These are phyloP conservation scores for Stichopus chloronotus DNA, from an alignment of 35 echinoderm and acorn worm species.

Conservation along the genomic window DNA sequence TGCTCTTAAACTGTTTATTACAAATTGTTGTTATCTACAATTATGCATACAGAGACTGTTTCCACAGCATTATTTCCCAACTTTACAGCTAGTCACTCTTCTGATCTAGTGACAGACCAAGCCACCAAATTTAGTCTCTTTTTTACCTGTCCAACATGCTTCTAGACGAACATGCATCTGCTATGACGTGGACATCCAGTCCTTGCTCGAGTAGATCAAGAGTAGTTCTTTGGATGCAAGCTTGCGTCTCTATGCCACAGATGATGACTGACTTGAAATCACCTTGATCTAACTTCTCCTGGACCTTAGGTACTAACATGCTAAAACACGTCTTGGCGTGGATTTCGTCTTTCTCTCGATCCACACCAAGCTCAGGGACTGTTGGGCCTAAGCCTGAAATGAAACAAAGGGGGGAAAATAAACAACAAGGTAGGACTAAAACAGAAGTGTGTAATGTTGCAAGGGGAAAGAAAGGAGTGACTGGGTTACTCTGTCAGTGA, in stretches of 20 bases:
- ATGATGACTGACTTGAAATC: conserved; percentile 85
- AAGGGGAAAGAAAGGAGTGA: no score
- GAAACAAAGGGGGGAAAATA: neutral
- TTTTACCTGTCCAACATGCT: conserved; percentile 94
- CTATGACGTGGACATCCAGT: conserved; percentile 94
- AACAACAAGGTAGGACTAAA: neutral
- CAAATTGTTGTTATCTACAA: no score
- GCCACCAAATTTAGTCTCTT: no score
- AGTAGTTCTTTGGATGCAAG: conserved; percentile 88
- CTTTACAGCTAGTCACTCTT: no score
- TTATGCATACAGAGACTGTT: no score
- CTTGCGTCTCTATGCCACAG: conserved; percentile 93
- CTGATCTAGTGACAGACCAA: no score
- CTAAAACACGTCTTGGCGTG: conserved; percentile 93
- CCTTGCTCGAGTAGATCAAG: conserved; percentile 92
- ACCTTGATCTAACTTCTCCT: conserved; percentile 68
- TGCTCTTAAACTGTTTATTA: no score
- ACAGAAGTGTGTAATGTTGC: neutral
- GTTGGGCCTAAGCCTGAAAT: conserved; percentile 85
- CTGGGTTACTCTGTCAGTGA: no score
- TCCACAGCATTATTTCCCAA: no score
- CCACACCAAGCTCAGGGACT: conserved; percentile 77
- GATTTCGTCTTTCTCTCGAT: conserved; percentile 58
- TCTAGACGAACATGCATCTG: conserved; percentile 91
- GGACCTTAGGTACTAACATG: conserved; percentile 79